Conservation (phyloP, 2,888 invertebrate genomes). For the Iphiclides podalirius region DNA sequence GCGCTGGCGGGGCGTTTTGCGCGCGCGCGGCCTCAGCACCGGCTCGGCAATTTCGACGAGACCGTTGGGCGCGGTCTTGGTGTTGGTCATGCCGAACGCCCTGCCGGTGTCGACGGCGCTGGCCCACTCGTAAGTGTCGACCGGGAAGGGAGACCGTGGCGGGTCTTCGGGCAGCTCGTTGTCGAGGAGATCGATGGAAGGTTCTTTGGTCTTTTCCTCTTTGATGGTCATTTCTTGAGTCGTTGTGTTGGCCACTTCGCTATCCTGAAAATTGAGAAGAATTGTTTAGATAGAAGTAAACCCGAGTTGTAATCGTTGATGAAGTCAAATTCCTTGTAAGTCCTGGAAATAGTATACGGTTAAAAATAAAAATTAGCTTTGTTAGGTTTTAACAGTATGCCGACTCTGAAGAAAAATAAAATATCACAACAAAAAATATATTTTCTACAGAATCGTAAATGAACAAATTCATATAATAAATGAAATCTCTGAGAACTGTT, state of each 20-base stretch:
- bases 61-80: conserved; percentile 65
- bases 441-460: too few species aligned
- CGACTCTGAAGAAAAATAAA: too few species aligned
- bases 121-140: conserved; percentile 75
- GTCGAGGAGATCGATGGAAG: conserved; percentile 53
- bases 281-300: conserved; percentile 1
- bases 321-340: too few species aligned
- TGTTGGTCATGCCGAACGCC: conserved; percentile 81
- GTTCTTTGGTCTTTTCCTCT: conserved; percentile 49
- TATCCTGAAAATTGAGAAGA: conserved; percentile 44
- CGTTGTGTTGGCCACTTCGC: conserved; percentile 43
- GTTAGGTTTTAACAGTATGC: too few species aligned
- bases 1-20: conserved; percentile 75
- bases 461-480: too few species aligned
- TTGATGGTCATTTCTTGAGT: conserved; percentile 38
- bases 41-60: conserved; percentile 87
- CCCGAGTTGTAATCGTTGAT: too few species aligned
- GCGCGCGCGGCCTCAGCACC: conserved; percentile 82
- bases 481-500: too few species aligned
- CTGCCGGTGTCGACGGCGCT: conserved; percentile 77
- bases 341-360: too few species aligned
- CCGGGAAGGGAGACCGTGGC: conserved; percentile 58
- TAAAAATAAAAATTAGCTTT: too few species aligned
- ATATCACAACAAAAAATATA: too few species aligned
- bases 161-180: conserved; percentile 68